These are phyloP conservation scores for Octopus sinensis DNA, from an alignment of 1,140 invertebrate genomes.

Conservation along the genomic window DNA sequence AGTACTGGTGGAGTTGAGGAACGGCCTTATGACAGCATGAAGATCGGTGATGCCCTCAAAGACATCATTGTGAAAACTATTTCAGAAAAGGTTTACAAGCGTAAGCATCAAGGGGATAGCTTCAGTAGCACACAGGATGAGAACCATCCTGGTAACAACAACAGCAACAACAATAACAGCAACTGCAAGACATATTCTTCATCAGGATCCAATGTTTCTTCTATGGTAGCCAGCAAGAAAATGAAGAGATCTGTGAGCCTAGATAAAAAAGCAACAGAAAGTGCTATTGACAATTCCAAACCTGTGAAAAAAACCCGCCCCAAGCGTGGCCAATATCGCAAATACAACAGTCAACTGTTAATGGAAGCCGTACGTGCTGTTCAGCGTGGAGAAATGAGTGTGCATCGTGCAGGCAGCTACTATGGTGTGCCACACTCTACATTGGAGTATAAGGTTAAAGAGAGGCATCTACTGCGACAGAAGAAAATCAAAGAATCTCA, in stretches of 20 bases:
- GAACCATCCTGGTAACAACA: slow-evolving; percentile 11
- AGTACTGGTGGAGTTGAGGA: background rate
- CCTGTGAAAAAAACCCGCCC: slow-evolving; percentile 54
- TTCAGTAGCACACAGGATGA: slow-evolving; percentile 11
- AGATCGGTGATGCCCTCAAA: slow-evolving; percentile 62
- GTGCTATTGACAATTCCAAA: slow-evolving; percentile 9
- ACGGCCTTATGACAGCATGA: slow-evolving; percentile 42
- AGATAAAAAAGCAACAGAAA: slow-evolving; percentile 15
- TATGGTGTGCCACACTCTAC: slow-evolving; percentile 98
- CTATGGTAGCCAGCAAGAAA: background rate
- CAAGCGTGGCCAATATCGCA: slow-evolving; percentile 76
- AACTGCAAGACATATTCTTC: slow-evolving; percentile 6
- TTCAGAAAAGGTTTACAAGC: slow-evolving; percentile 71
- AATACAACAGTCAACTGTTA: slow-evolving; percentile 93
- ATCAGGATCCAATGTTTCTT: background rate
- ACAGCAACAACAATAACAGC: background rate
- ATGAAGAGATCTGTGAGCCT: background rate
- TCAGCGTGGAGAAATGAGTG: slow-evolving; percentile 96
- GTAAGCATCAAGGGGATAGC: slow-evolving; percentile 3
- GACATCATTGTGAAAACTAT: slow-evolving; percentile 86
- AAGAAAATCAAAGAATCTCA: slow-evolving; percentile 49
- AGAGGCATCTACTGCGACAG: slow-evolving; percentile 53
- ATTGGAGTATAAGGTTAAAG: slow-evolving; percentile 88
- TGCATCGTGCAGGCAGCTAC: slow-evolving; percentile 93
- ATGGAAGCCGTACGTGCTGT: slow-evolving; percentile 94